Evolutionary conservation across 2,888 invertebrate genomes (phyloP), one percentile per base, ranked within the genome.

Genomic region (Andrena marginata): DNA sequence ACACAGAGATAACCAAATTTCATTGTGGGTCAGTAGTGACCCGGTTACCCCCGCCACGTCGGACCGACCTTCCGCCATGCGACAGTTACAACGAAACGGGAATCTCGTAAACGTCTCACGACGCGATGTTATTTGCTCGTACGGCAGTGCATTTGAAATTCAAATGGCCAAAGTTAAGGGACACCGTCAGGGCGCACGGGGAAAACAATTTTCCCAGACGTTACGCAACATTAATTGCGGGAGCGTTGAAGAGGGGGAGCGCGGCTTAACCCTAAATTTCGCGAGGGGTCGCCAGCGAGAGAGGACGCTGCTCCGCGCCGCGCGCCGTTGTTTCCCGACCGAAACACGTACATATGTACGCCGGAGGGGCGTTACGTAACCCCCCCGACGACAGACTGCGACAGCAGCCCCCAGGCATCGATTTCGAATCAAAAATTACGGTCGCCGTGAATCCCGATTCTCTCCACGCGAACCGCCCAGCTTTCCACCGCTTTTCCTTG

Each of bases 81-180:
- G 42, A 42, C 42, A 16, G 42, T 16, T 42, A 16, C 16, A 42
- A 42, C 48, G 35, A 54, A 54, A 26, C 48, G 0, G 51, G 16
- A 48, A 42, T 51, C 60, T 59, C 48, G 23, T 62, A 48, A 75
- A 65, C 42, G 67, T 54, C 29, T 42, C 6, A 23, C 8, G 26
- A 16, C 7, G 8, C 33, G 60, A 42, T 20, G 65, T 71, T 78
- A 42, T 65, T 62, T 33, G 60, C 60, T 48, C 67, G 42, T 20
- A 54, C 35, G 49, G 31, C 26, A 33, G 13, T 2, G 8, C 35
- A 65, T 75, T 65, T 74, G 74, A 69, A 82, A 81, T 80, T 74
- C 69, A 74, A 69, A 74, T 65, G 60, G 6, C 16, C 23, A 59
- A 73, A 81, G 73, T 80, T 80, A 69, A 48, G 56, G 79, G 63